These are phyloP conservation scores for Manis crassicaudata DNA, from an alignment of 2,797 vertebrate genomes.

Conservation along the genomic window DNA sequence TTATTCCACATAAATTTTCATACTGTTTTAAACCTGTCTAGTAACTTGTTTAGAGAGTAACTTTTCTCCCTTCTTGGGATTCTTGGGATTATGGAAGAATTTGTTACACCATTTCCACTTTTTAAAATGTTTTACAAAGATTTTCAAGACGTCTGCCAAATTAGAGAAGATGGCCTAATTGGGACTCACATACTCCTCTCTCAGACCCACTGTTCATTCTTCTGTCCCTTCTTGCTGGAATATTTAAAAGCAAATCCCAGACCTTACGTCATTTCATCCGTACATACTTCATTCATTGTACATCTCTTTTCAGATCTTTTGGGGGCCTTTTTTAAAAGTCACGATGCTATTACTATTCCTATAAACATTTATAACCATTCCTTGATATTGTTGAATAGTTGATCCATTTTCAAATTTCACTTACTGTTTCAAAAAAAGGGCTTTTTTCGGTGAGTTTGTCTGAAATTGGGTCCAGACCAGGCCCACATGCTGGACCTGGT, in stretches of 20 bases:
- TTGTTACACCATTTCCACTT: background rate
- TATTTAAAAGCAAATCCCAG: constrained; percentile 24
- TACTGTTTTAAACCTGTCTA: background rate
- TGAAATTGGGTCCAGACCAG: background rate
- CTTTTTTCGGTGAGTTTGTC: background rate
- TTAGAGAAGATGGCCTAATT: background rate
- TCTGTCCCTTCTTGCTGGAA: background rate
- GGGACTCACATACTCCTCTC: background rate
- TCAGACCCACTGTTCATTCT: background rate
- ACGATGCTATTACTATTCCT: background rate
- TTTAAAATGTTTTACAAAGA: background rate
- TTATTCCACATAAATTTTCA: background rate
- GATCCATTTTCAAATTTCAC: background rate
- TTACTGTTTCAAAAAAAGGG: background rate
- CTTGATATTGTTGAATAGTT: background rate
- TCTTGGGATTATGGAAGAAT: background rate
- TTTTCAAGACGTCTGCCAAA: background rate
- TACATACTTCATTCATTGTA: background rate
- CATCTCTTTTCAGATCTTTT: background rate
- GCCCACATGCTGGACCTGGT: background rate
- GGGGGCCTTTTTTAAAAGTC: background rate
- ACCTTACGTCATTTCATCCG: background rate
- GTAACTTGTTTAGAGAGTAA: background rate
- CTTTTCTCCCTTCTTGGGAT: background rate
- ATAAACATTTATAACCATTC: background rate